phyloP scores from a whole-genome alignment of 2,888 invertebrate species.

The Nomada hirtipes region DNA sequence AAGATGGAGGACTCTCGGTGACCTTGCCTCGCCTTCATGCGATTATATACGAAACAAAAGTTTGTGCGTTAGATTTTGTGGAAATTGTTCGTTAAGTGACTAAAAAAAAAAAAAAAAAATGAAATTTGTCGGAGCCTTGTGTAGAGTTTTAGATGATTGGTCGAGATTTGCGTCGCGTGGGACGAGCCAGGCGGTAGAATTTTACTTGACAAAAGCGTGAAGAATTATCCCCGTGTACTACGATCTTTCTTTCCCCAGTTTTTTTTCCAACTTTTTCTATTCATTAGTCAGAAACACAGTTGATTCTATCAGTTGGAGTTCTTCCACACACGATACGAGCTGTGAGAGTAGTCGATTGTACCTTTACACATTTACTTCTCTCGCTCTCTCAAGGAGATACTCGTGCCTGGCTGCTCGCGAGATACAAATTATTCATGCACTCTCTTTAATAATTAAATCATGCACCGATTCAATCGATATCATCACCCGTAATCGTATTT shows the following conservation, averaged over 20 bases:
- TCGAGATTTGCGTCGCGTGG: constrained; percentile 64
- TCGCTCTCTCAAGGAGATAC: constrained; percentile 17
- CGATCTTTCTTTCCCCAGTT: not conserved
- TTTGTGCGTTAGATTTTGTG: constrained; percentile 80
- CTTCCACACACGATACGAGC: not conserved
- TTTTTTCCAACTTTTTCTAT: not conserved
- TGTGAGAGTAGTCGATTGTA: constrained; percentile 11
- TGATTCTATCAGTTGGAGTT: not conserved
- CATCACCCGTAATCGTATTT: constrained; percentile 72
- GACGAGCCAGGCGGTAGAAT: constrained; percentile 44
- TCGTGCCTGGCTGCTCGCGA: constrained; percentile 62
- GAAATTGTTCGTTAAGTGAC: constrained; percentile 74
- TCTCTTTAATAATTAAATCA: constrained; percentile 82
- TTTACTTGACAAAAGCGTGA: constrained; percentile 32
- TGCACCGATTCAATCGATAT: constrained; percentile 81
- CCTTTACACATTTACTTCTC: not conserved
- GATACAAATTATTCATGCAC: constrained; percentile 77
- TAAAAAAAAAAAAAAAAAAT: constrained; percentile 50
- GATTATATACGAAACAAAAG: constrained; percentile 67
- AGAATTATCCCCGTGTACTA: constrained; percentile 13
- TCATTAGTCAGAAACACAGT: not conserved
- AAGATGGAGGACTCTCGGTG: constrained; percentile 51
- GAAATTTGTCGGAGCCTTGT: constrained; percentile 79
- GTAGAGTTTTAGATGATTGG: constrained; percentile 77
- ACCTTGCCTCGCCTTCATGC: constrained; percentile 68